Evolutionary conservation across 2,888 invertebrate genomes (phyloP), one percentile per base, ranked within the genome.

Genomic region (Pollenia labialis): DNA sequence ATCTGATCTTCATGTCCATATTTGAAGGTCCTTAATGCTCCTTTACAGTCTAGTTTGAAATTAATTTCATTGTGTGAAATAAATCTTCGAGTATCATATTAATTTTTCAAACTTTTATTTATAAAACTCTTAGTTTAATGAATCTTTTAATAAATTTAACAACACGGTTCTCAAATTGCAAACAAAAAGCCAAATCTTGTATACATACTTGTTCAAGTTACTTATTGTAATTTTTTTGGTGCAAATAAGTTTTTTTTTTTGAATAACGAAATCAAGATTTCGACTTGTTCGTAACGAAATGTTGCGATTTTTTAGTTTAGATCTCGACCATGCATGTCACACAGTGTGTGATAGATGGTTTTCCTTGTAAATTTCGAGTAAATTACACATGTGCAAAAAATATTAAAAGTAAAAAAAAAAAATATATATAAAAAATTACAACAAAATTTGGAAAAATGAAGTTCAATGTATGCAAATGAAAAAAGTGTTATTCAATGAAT

Each of bases 281-380:
- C n/a, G 50, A 50, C 40, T 58, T 75, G 23, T 60, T 68, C 60
- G 42, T 44, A 68, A 68, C 60, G 32, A 81, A 81, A 58, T 82
- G 23, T 76, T 40, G 58, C 46, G 18, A 76, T 69, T 71, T 71
- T 75, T 68, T 6, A 16, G 11, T 69, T 68, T 48, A 62, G 54
- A 75, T 60, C 40, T 76, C 42, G 56, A 66, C 56, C 72, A 50
- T 75, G 64, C 81, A 69, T 64, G 69, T 79, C 81, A 69, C 79
- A 64, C 23, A 50, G 74, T 82, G 76, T 82, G 68, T 89, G 89
- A 88, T 89, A 89, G 90, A 91, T 91, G 89, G 91, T 91, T 91
- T 91, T 90, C 91, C 90, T 90, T 90, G 88, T 90, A 89, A 90
- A 90, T 91, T 91, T 91, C 90, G 90, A 90, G 90, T 90, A 91